phyloP scores from a whole-genome alignment of 2,113 vertebrate genomes.

The Oncorhynchus kisutch region DNA sequence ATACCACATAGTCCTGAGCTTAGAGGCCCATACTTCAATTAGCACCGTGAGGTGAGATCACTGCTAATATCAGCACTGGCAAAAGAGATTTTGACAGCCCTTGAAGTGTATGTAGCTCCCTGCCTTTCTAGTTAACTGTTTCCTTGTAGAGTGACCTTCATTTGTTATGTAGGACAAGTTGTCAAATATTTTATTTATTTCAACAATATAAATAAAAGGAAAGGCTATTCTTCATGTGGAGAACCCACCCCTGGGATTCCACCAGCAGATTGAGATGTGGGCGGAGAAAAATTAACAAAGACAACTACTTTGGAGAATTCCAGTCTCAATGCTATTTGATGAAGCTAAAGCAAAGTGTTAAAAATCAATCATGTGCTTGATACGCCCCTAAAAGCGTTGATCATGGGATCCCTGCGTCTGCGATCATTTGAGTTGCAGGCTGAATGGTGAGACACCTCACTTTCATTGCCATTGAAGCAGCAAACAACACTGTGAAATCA shows the following conservation, averaged over 20 bases:
- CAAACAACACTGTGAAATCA: too few relatives aligned
- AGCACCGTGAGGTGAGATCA: neutral
- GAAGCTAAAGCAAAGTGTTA: slow-evolving; percentile 71
- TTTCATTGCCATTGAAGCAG: too few relatives aligned
- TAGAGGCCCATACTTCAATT: neutral
- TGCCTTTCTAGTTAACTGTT: neutral
- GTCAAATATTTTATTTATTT: neutral
- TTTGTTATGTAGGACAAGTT: neutral
- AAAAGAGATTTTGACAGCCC: neutral
- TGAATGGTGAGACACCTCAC: slow-evolving; percentile 40
- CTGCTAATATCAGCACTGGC: neutral
- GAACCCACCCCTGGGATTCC: slow-evolving; percentile 22
- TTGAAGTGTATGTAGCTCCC: neutral
- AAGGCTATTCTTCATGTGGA: slow-evolving; percentile 42
- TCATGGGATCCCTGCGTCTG: slow-evolving; percentile 35
- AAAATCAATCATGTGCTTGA: slow-evolving; percentile 71
- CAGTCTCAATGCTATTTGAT: slow-evolving; percentile 60
- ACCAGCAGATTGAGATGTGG: slow-evolving; percentile 8
- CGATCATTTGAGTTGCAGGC: slow-evolving; percentile 38
- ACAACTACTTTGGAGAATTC: slow-evolving; percentile 45
- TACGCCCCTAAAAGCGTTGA: slow-evolving; percentile 58
- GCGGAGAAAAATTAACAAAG: slow-evolving; percentile 16
- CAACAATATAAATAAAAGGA: slow-evolving; percentile 29
- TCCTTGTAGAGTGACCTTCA: slow-evolving; percentile 33
- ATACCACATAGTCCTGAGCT: neutral